Conservation (phyloP, 1,140 invertebrate genomes). For the Neodiprion pinetum region DNA sequence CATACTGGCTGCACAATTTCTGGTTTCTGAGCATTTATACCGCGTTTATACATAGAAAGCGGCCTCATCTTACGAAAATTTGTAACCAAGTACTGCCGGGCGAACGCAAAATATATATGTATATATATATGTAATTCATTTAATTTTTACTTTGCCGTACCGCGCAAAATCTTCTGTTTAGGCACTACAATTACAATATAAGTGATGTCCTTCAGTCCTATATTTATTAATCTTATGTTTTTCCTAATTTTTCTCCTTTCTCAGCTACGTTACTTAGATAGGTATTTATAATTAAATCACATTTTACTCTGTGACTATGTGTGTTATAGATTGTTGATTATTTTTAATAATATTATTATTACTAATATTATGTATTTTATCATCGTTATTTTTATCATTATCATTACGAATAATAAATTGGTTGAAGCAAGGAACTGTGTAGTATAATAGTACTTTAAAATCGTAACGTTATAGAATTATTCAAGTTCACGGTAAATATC, state of each 20-base stretch:
- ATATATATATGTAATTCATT: constrained; percentile 17
- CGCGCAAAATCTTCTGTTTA: constrained; percentile 19
- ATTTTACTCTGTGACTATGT: constrained; percentile 23
- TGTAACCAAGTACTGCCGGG: constrained; percentile 3
- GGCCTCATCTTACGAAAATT: neutral
- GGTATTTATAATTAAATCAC: constrained; percentile 24
- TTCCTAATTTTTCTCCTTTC: neutral
- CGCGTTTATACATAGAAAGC: neutral
- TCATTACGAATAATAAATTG: constrained; percentile 46
- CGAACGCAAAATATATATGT: neutral
- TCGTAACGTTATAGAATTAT: constrained; percentile 1
- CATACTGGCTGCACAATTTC: constrained; percentile 36
- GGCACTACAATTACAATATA: constrained; percentile 44
- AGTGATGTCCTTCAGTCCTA: constrained; percentile 54
- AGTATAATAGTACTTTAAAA: constrained; percentile 25
- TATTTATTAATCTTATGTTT: constrained; percentile 27
- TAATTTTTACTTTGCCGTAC: constrained; percentile 18
- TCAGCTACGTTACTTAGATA: constrained; percentile 13
- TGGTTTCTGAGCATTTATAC: constrained; percentile 47
- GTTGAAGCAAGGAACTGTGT: constrained; percentile 52
- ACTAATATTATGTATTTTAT: neutral
- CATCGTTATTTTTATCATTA: constrained; percentile 21
- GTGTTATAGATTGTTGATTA: constrained; percentile 15
- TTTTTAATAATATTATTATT: neutral
- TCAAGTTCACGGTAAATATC: neutral